Base-by-base conservation (phyloP, 1,140 invertebrate species). In the Danaus plexippus region DNA sequence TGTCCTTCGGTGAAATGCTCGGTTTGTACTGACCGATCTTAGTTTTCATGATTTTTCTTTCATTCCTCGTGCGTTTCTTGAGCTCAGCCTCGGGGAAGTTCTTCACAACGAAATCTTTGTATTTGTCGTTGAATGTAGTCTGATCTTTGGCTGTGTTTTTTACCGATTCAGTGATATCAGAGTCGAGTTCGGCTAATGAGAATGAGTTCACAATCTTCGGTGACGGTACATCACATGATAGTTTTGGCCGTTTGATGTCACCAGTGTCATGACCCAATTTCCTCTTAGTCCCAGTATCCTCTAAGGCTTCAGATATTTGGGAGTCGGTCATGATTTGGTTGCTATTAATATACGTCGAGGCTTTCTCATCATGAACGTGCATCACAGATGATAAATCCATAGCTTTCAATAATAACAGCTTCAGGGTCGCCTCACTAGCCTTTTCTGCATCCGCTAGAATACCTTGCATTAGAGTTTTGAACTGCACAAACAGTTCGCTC, bases 101-200 rank as follows among this genome's bases (percentile, higher is more conserved):
- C 53, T 70, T 75, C 11, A 62, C 66, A 7, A 80, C 63, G 52
- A 85, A 83, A 32, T 75, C 63, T 51, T 73, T 80, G 46, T 81
- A 83, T 0, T 78, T 69, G 47, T 82, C 81, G 13, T 80, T 78
- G 45, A 82, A 85, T 0, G 68, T 64, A 1, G 66, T 52, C 12
- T 43, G 18, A 11, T 55, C 18, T 32, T 40, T 41, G 41, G 32
- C 9, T 11, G 48, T 54, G 5, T 1, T 12, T 53, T 49, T 43
- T 40, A n/a, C 18, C 11, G 11, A 9, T 18, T 42, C 54, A n/a
- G 44, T 47, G 13, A 45, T 51, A 11, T 54, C 43, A 13, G 7
- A 43, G 9, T 43, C 42, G 4, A 59, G 12, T 49, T 15, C 43
- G 7, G 72, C 70, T 32, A 79, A 64, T 1, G 76, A 73, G 18